Percentiles rank a stretch among this genome's conserved stretches.
Conservation (phyloP, 1,140 invertebrate species). For the Hyles vespertilio region DNA sequence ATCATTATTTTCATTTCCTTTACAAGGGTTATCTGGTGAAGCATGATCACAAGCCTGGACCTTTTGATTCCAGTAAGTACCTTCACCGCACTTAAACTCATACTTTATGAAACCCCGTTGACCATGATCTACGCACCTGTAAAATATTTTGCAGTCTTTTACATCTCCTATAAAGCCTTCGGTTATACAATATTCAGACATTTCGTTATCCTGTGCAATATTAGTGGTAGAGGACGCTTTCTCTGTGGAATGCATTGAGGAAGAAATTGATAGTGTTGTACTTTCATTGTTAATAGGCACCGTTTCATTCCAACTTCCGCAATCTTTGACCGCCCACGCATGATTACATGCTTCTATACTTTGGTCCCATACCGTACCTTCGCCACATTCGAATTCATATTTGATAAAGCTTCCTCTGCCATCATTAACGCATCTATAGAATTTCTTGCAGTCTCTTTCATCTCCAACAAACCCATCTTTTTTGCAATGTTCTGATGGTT, state of each 20-base stretch:
- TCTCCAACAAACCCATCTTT: constrained; percentile 80
- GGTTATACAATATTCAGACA: not conserved
- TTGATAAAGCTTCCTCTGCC: constrained; percentile 75
- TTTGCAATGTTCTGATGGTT: constrained; percentile 32
- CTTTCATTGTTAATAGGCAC: not conserved
- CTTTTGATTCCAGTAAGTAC: constrained; percentile 78
- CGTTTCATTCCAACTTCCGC: constrained; percentile 14
- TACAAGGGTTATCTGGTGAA: constrained; percentile 54
- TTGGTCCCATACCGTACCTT: constrained; percentile 78
- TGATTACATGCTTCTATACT: constrained; percentile 51
- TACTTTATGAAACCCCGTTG: constrained; percentile 76
- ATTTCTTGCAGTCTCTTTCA: constrained; percentile 73
- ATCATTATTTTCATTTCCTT: no score
- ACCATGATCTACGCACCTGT: constrained; percentile 80
- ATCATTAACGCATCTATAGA: constrained; percentile 80
- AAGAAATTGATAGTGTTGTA: not conserved
- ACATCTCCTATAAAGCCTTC: constrained; percentile 77
- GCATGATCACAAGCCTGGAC: constrained; percentile 76
- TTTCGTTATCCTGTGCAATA: not conserved
- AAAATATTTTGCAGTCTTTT: constrained; percentile 80
- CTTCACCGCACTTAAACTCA: constrained; percentile 80
- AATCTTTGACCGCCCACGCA: constrained; percentile 61
- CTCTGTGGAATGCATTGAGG: not conserved
- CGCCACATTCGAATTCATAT: constrained; percentile 79
- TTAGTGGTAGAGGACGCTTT: not conserved